Base-by-base conservation (phyloP, 2,797 vertebrate species). In the Brachymystax lenok region DNA sequence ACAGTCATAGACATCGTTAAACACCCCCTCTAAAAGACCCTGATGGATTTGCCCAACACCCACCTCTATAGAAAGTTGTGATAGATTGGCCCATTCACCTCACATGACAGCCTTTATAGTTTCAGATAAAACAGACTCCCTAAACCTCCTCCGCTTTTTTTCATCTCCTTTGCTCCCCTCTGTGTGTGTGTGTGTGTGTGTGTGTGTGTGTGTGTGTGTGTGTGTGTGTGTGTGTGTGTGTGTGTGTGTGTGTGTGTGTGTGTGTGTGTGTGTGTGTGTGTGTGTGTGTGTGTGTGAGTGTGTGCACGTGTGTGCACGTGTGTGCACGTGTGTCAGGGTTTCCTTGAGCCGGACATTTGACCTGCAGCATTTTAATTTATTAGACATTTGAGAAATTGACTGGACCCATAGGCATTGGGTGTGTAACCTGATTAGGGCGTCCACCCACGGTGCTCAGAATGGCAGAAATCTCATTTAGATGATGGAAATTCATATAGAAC, bases 61-160 rank as follows among this genome's bases (percentile, higher is more conserved):
- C 54, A 56, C 21, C 27, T 77, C 80, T 83, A 79, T 84, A 81
- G 80, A 86, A 84, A 79, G 59, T 79, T 70, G 61, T 89, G 82
- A 92, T 85, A 74, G 83, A 92, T 85, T 30, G 17, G 76, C 85
- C 74, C 70, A 68, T 90, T 87, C 82, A 89, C 83, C 85, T 71
- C 50, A 84, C 75, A 24, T 70, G 80, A 85, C 73, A 30, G 75
- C 61, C 81, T 91, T 91, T 88, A 91, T 86, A 79, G 79, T 83
- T 74, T 64, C 79, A 79, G 79, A 88, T 82, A 88, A 88, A 79
- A 86, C 79, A 75, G 80, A 82, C 56, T 69, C 77, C 77, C 16
- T 71, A 40, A 71, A 69, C 79, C 78, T 82, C 78, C 83, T 76
- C 70, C 56, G 83, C 79, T 85, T 77, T 72, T 40, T 56, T 80